Base-by-base conservation (phyloP, 53 echinoderm and acorn worm species). In the Zoroaster sp. region DNA sequence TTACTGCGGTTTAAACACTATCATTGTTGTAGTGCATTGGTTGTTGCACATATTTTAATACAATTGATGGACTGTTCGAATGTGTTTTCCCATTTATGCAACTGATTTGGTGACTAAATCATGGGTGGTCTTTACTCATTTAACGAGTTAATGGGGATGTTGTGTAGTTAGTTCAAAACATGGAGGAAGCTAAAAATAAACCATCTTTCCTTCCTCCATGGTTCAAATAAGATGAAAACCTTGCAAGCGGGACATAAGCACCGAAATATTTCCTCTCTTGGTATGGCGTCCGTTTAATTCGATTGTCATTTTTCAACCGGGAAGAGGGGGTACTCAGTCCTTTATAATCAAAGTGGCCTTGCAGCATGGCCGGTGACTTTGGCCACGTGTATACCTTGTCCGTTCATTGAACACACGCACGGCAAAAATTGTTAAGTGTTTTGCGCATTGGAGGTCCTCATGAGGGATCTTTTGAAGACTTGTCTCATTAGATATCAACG, bases 91-190 rank as follows among this genome's bases (percentile, higher is more conserved):
- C n/a, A n/a, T n/a, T n/a, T n/a, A n/a, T n/a, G n/a, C n/a, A n/a
- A n/a, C n/a, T n/a, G n/a, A n/a, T n/a, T n/a, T n/a, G n/a, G n/a
- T n/a, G 15, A 18, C 0, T 3, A 5, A 4, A 0, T 15, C 6
- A 15, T 40, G 73, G 73, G 73, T 73, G 73, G 73, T 73, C 73
- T 25, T 36, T 73, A 15, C 73, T 39, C 40, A 17, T 73, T 42
- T 73, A 73, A 73, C 14, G 73, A 73, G 73, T 73, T 73, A 73
- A 73, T 40, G 73, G 35, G 73, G 73, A 73, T 73, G 73, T 73
- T 30, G 5, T 5, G 18, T 17, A 36, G 37, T 70, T 17, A 35
- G n/a, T 0, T 70, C 4, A n/a, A 39, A 21, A 55, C 55, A 20
- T 3, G 21, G 55, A 23, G 55, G 25, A 9, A 0, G 20, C n/a